These are phyloP conservation scores for Trematocara caparti DNA, from an alignment of 2,797 vertebrate species.

Conservation along the genomic window DNA sequence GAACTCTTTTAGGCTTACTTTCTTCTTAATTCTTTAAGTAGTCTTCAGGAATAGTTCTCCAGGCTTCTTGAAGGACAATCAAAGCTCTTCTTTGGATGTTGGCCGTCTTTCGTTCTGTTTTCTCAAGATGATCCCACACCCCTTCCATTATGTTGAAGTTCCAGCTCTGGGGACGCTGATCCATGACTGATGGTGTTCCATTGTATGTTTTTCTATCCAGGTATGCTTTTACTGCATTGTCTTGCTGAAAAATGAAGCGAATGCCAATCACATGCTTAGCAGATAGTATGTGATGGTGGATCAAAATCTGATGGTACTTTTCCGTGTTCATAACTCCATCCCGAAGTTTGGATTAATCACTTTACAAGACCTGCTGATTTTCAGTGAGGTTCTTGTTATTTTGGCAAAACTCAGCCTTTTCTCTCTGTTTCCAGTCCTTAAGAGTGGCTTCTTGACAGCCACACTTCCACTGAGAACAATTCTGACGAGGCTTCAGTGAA, in stretches of 20 bases:
- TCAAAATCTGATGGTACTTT: not conserved
- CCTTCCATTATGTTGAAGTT: not conserved
- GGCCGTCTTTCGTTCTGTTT: not conserved
- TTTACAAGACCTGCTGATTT: not conserved
- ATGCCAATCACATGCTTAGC: not conserved
- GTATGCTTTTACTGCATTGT: not conserved
- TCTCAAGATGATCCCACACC: not conserved
- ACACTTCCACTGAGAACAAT: not conserved
- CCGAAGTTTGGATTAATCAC: not conserved
- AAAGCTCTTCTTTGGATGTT: not conserved
- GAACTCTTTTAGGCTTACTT: not conserved
- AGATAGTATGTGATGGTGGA: not conserved
- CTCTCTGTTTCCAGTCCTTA: not conserved
- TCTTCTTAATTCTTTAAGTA: not conserved
- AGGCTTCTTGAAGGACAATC: not conserved
- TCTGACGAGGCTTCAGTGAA: not conserved
- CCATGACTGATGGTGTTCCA: not conserved
- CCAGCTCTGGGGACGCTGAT: not conserved
- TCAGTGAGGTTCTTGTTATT: not conserved
- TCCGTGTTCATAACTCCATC: not conserved
- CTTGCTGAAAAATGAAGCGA: not conserved
- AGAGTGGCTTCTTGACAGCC: not conserved
- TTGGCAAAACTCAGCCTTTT: not conserved
- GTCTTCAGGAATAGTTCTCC: not conserved
- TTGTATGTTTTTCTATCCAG: not conserved